Base-by-base conservation (phyloP, 2,888 invertebrate genomes). In the Eristalis intricaria region DNA sequence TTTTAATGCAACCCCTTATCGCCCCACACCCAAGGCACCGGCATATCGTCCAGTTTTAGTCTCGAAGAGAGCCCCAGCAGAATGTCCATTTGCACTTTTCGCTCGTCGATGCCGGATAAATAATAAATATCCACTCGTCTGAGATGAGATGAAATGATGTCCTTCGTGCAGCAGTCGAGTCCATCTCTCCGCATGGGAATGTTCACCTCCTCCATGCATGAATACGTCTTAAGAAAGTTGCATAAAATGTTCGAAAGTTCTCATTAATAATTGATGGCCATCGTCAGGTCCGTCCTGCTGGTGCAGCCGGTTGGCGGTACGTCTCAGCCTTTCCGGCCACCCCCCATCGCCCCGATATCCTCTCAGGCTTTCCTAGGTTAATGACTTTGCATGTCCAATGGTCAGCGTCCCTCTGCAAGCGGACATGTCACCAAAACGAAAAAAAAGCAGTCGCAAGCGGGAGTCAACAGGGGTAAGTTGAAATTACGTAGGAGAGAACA, bases 201-300 rank as follows among this genome's bases (percentile, higher is more conserved):
- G 74, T 66, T 82, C 26, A 82, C 76, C 76, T 43, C 22, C 58
- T 68, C 35, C 50, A 83, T 87, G 87, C 79, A 87, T 87, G 87
- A 84, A 87, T 87, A 87, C 87, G 84, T 84, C 87, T 87, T 84
- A 87, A 87, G 87, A 87, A 87, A 87, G 87, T 87, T 84, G 87
- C 84, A 87, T 87, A 87, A 84, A 87, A 84, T 87, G 87, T 87
- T 87, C 79, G 84, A 84, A 84, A 87, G 84, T 84, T 79, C 84
- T 87, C 73, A 87, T 87, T 87, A 87, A 87, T 87, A 80, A 87
- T 87, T 87, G 87, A 87, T 84, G 75, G 64, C 64, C 76, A 87
- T 73, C 84, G 76, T 81, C 68, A 60, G 68, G 26, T 74, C 68
- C 71, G 71, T 71, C 26, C 60, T 60, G 74, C 61, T 63, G 68